phyloP scores from a whole-genome alignment of 2,113 vertebrate genomes.

The Todiramphus saurophagus region DNA sequence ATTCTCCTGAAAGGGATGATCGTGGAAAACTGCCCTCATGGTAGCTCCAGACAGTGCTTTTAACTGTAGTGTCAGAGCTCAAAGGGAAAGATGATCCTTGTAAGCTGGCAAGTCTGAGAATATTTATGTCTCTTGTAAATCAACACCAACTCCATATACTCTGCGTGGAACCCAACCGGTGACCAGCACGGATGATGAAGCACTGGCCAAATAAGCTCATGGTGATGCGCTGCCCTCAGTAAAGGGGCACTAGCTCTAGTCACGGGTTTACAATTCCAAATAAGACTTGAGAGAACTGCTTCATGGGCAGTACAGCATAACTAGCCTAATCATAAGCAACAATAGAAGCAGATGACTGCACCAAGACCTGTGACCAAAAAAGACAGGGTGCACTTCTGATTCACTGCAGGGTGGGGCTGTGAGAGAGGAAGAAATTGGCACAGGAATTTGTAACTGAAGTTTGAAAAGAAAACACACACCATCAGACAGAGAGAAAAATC shows the following conservation, averaged over 20 bases:
- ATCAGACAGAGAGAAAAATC: not conserved
- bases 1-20: not conserved
- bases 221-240: not conserved
- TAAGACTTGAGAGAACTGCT: not conserved
- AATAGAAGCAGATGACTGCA: constrained; percentile 17
- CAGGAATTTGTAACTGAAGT: not conserved
- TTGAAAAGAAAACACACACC: constrained; percentile 2
- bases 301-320: not conserved
- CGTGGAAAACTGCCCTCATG: not conserved
- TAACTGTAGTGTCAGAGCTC: not conserved
- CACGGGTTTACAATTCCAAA: constrained; percentile 24
- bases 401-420: constrained; percentile 27
- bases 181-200: not conserved
- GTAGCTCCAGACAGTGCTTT: not conserved
- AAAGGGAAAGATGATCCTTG: constrained; percentile 4
- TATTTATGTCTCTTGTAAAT: constrained; percentile 29
- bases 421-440: not conserved
- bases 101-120: not conserved
- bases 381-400: constrained; percentile 25
- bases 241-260: not conserved
- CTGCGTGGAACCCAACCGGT: not conserved
- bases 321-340: not conserved
- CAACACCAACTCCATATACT: not conserved
- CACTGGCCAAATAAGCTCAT: not conserved
- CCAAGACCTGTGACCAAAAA: constrained; percentile 51